Percentiles rank a stretch among this genome's conserved stretches.
phyloP scores from a whole-genome alignment of 1,140 invertebrate species.

The Euura saliciscinereae region DNA sequence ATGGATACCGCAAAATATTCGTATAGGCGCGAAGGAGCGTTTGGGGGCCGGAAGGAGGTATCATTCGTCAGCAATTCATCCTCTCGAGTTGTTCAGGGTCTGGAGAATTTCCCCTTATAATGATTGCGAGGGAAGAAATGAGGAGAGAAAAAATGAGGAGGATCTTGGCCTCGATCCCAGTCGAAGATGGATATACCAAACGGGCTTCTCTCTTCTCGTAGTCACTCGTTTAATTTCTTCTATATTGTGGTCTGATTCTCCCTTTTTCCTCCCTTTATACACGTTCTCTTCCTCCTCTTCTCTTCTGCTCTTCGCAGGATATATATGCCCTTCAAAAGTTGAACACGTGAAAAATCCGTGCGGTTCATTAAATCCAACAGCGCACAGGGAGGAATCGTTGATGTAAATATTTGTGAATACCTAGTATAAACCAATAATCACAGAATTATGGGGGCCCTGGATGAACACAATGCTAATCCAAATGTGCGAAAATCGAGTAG shows the following conservation, averaged over 20 bases:
- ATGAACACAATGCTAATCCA: no score
- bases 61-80: constrained; percentile 7
- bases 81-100: background rate
- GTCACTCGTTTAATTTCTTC: background rate
- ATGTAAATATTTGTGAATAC: constrained; percentile 51
- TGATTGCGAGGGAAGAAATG: background rate
- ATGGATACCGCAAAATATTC: constrained; percentile 9
- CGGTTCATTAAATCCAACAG: constrained; percentile 53
- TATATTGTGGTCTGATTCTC: constrained; percentile 11
- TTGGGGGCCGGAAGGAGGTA: constrained; percentile 23
- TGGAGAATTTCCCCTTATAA: background rate
- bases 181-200: constrained; percentile 1
- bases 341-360: constrained; percentile 49
- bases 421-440: constrained; percentile 8
- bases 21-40: constrained; percentile 14
- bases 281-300: constrained; percentile 19
- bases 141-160: no score
- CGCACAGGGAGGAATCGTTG: constrained; percentile 37
- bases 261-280: constrained; percentile 6
- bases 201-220: background rate
- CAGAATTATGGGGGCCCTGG: no score
- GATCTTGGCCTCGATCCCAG: background rate
- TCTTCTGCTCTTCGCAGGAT: background rate
- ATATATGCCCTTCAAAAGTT: background rate
- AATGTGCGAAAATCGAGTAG: no score